Percentiles rank a stretch among this genome's conserved stretches.
Evolutionary conservation across 2,797 vertebrate species (phyloP).

Genomic region (Periophthalmus magnuspinnatus): DNA sequence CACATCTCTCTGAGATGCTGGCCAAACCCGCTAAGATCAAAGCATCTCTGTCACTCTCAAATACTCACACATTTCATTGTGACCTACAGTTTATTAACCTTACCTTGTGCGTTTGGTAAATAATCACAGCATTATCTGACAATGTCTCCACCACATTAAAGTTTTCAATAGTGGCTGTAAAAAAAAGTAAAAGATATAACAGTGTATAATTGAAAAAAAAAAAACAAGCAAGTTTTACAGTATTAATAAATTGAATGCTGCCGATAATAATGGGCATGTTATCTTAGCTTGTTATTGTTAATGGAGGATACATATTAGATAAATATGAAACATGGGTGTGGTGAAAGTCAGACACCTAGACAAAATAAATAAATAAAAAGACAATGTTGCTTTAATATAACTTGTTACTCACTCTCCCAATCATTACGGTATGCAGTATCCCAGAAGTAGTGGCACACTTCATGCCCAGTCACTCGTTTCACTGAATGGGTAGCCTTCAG

Average conservation of each 20-base stretch:
- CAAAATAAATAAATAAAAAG: neutral
- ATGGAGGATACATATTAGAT: neutral
- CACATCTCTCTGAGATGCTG: slow-evolving; percentile 94
- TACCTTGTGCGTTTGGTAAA: slow-evolving; percentile 97
- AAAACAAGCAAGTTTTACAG: neutral
- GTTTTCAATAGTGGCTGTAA: slow-evolving; percentile 93
- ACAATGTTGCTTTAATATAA: neutral
- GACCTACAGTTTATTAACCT: slow-evolving; percentile 12
- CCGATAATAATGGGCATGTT: too few species aligned
- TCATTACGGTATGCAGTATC: slow-evolving; percentile 93
- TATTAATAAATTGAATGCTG: neutral
- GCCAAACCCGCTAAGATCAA: slow-evolving; percentile 90
- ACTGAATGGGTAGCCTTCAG: slow-evolving; percentile 96
- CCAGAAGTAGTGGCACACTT: slow-evolving; percentile 97
- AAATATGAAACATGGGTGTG: neutral
- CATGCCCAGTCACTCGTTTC: slow-evolving; percentile 94
- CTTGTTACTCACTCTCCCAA: slow-evolving; percentile 90
- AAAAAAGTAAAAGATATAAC: neutral
- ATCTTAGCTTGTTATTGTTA: neutral
- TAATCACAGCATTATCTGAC: slow-evolving; percentile 88
- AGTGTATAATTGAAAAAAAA: neutral
- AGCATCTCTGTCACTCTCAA: neutral
- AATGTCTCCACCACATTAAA: slow-evolving; percentile 93
- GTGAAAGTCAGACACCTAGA: neutral
- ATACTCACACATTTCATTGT: too few species aligned